Base-by-base conservation (phyloP, 2,888 invertebrate genomes). In the Heliconius hortense region DNA sequence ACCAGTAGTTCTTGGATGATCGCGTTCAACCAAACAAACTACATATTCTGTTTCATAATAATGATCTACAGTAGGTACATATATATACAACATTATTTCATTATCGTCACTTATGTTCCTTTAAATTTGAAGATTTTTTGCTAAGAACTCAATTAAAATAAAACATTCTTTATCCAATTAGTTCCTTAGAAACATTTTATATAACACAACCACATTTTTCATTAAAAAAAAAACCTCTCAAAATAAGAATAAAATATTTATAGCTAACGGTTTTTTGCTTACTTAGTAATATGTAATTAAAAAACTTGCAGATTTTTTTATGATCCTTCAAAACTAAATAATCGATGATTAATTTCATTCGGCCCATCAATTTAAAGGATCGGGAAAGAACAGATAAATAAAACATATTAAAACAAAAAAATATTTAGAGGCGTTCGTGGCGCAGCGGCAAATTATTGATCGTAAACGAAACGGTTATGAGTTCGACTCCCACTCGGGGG, bases 161-260 rank as follows among this genome's bases (percentile, higher is more conserved):
- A 24, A 60, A 60, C 15, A 60, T 60, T 60, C 60, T 13, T 60
- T 60, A 26, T 60, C 24, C 60, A 60, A 60, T 56, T 56, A 56
- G 56, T n/a, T 56, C 3, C 56, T 21, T n/a, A n/a, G 8, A 56
- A 21, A 56, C 1, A 56, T 56, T 56, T 56, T 53, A 53, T 53
- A n/a, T 2, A 53, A n/a, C 21, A 53, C 43, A 53, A 53, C 53
- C 18, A 53, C 53, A 53, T 53, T n/a, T 56, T n/a, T 10, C n/a
- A 7, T n/a, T n/a, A n/a, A n/a, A n/a, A 53, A n/a, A 53, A 48
- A 53, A 53, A 53, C n/a, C 53, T 21, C 21, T 8, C n/a, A 8
- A 53, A 53, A 53, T 18, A 48, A 48, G 13, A 18, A 48, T 48
- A 48, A 48, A 18, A 0, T 48, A 48, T 53, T 10, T 53, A 53